phyloP scores from a whole-genome alignment of 1,140 invertebrate genomes.

The Oscheius sp. region DNA sequence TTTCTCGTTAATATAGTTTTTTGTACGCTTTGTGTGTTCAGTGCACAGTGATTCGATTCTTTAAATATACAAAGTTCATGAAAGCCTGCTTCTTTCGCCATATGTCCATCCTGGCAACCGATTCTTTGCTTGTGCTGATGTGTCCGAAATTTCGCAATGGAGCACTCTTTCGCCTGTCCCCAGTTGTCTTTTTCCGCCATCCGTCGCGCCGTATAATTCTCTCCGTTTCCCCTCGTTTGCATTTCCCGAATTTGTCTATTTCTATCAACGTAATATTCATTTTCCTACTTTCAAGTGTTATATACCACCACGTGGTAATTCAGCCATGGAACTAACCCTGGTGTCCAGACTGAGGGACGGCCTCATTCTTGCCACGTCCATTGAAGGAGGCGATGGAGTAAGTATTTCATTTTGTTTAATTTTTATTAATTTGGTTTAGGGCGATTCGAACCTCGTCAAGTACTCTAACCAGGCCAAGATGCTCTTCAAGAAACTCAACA shows the following conservation, averaged over 20 bases:
- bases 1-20: no score
- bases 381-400: slow-evolving; percentile 97
- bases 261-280: neutral
- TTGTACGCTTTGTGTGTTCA: no score
- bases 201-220: no score
- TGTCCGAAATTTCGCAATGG: no score
- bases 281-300: neutral
- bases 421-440: slow-evolving; percentile 37
- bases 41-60: no score
- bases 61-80: no score
- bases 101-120: no score
- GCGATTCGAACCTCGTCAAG: slow-evolving; percentile 70
- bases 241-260: neutral
- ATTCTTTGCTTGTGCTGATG: no score
- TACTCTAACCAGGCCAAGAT: slow-evolving; percentile 99
- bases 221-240: no score
- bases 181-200: no score
- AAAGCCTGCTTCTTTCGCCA: no score
- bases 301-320: neutral
- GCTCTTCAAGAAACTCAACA: slow-evolving; percentile 86
- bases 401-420: slow-evolving; percentile 40
- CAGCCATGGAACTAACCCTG: slow-evolving; percentile 74
- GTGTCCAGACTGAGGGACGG: slow-evolving; percentile 91
- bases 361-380: slow-evolving; percentile 87
- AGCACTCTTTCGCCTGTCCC: no score